Percentiles rank a stretch among this genome's conserved stretches.
These are phyloP conservation scores for Callyntrura sp. DNA, from an alignment of 2,888 invertebrate genomes.

Conservation along the genomic window DNA sequence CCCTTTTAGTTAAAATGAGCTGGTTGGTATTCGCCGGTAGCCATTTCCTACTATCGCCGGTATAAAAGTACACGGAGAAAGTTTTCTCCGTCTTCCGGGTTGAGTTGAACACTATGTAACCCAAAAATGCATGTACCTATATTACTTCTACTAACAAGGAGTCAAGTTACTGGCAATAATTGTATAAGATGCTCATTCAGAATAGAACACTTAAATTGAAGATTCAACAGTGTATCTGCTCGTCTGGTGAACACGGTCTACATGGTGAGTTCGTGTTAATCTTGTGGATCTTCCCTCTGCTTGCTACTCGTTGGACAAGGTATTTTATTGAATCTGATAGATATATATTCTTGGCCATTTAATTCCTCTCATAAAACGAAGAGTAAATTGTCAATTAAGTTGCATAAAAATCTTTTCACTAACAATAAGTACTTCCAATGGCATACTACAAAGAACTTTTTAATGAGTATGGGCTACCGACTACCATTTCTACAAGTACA, in stretches of 20 bases:
- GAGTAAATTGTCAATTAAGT: slow-evolving; percentile 79
- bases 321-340: slow-evolving; percentile 62
- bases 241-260: not conserved
- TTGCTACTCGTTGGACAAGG: not conserved
- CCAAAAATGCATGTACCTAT: not conserved
- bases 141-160: slow-evolving; percentile 5
- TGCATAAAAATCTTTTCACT: slow-evolving; percentile 59
- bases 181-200: not conserved
- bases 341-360: slow-evolving; percentile 54
- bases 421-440: slow-evolving; percentile 17
- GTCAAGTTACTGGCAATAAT: not conserved
- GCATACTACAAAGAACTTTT: not conserved
- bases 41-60: slow-evolving; percentile 37
- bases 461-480: not conserved
- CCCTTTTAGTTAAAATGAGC: slow-evolving; percentile 36
- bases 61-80: slow-evolving; percentile 42
- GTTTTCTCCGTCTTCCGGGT: slow-evolving; percentile 44
- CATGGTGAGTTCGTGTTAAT: too few species aligned
- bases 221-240: not conserved
- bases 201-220: not conserved
- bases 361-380: slow-evolving; percentile 77
- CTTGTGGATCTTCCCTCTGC: not conserved
- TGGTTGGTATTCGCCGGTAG: slow-evolving; percentile 44
- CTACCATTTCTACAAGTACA: not conserved
- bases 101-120: not conserved